Conservation (phyloP, 1,140 invertebrate genomes). For the Euura saliciscinereae region DNA sequence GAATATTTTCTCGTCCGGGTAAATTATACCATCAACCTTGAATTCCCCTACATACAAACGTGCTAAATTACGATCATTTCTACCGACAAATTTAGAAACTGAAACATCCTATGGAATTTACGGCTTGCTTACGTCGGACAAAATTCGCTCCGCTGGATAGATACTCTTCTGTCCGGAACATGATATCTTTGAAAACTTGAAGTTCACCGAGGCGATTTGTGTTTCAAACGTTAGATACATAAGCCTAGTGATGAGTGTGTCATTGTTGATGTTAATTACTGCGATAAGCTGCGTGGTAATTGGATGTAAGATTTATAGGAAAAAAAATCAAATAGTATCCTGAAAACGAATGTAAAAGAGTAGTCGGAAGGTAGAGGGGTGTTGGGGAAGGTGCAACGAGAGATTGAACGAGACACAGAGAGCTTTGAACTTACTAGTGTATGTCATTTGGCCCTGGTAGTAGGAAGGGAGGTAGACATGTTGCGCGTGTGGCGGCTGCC, state of each 20-base stretch:
- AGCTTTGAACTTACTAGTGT: constrained; percentile 72
- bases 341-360: background rate
- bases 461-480: constrained; percentile 79
- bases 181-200: no score
- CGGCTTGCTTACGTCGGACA: no score
- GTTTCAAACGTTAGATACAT: background rate
- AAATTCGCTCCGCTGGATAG: no score
- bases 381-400: constrained; percentile 10
- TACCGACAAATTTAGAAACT: no score
- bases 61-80: no score
- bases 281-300: constrained; percentile 1
- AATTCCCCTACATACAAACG: no score
- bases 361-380: background rate
- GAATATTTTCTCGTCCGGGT: background rate
- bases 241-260: background rate
- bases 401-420: constrained; percentile 30
- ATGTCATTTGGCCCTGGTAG: constrained; percentile 78
- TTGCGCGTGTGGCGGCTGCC: constrained; percentile 75
- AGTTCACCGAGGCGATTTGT: no score
- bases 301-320: constrained; percentile 6
- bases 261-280: background rate
- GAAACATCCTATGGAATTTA: no score
- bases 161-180: no score
- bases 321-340: background rate
- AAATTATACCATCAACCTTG: no score